Conservation (phyloP, 2,888 invertebrate genomes). For the Odontomyia ornata region DNA sequence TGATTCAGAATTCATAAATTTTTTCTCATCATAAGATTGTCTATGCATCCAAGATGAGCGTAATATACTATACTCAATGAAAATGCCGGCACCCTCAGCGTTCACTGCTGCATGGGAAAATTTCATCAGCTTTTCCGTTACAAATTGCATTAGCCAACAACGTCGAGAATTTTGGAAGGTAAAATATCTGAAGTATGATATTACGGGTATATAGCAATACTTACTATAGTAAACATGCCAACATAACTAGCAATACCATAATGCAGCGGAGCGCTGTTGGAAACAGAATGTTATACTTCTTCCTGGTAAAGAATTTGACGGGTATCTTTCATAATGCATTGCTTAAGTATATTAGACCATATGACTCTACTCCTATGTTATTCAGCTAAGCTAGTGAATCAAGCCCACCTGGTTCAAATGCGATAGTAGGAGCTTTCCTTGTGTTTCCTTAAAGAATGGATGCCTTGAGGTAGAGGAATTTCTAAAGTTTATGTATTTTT, state of each 20-base stretch:
- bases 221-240: no score
- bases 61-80: neutral
- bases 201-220: no score
- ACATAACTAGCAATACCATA: neutral
- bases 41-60: neutral
- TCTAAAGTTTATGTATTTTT: no score
- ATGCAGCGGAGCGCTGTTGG: neutral
- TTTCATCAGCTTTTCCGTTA: neutral
- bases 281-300: neutral
- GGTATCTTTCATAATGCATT: conserved; percentile 11
- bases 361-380: neutral
- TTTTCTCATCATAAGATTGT: neutral
- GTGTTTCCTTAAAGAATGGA: no score
- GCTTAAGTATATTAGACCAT: conserved; percentile 5
- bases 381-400: neutral
- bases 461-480: no score
- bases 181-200: neutral
- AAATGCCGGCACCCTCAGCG: neutral
- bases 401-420: conserved; percentile 7
- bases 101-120: neutral
- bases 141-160: neutral
- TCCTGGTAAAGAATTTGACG: conserved; percentile 9
- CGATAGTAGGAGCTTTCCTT: neutral
- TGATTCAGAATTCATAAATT: neutral
- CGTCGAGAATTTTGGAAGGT: neutral